Evolutionary conservation across 1,140 invertebrate genomes (phyloP), one percentile per base, ranked within the genome.

Genomic region (Drosophila ohnishii): DNA sequence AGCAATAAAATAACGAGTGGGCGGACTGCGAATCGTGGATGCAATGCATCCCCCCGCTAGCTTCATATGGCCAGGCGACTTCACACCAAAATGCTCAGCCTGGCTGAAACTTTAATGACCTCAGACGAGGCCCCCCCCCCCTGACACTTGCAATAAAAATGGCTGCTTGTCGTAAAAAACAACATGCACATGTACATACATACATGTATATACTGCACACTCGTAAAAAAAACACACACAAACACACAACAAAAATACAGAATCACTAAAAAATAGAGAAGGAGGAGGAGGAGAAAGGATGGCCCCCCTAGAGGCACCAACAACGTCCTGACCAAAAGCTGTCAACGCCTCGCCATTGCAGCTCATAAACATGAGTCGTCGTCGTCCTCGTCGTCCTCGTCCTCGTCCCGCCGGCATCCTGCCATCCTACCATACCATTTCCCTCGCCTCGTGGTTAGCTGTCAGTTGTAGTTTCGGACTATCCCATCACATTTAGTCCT

Each of bases 61-160:
- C 25, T 10, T 25, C 13, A 40, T 1, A 19, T 2, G n/a, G 81
- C 77, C 63, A 60, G 73, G 77, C 53, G 73, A 66, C 81, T 80
- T 85, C 77, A 70, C 77, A 66, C 81, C 73, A 77, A 74, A 51
- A 51, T 57, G 48, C 40, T 42, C 50, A 4, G 47, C 47, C 62
- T 35, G 50, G 32, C 51, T 85, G 78, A 85, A 86, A 85, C 81
- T 86, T 85, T 85, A 85, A 85, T 85, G 86, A 78, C 81, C 78
- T 71, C 82, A 81, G 70, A 84, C 76, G 75, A 47, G 60, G 50
- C 77, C 3, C 77, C 25, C 25, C 82, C n/a, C n/a, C n/a, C n/a
- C n/a, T n/a, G 67, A 64, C 82, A 81, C 70, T 78, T 78, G 78
- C 78, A 85, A 85, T 86, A 86, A 85, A 55, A 85, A 85, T 67